phyloP scores from a whole-genome alignment of 2,888 invertebrate species.

The Drosophila austrosaltans region DNA sequence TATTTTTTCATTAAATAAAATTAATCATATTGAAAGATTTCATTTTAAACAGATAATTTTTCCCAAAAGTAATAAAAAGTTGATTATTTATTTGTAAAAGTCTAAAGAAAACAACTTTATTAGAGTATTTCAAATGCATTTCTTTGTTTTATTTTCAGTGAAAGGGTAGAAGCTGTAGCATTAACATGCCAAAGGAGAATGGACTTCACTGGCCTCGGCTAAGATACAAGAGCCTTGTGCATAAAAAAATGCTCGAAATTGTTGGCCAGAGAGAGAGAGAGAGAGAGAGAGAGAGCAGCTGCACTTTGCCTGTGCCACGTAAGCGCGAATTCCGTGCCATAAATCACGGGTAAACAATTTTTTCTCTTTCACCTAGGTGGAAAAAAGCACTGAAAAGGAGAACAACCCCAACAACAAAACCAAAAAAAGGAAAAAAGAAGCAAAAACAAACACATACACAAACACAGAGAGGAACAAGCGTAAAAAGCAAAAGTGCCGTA shows the following conservation, averaged over 20 bases:
- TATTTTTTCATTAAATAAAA: too few species aligned
- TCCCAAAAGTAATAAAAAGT: too few species aligned
- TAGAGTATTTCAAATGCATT: too few species aligned
- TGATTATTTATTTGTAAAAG: too few species aligned
- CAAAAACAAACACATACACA: conserved; percentile 10
- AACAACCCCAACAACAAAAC: conserved; percentile 23
- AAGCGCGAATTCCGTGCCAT: conserved; percentile 71
- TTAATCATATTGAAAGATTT: too few species aligned
- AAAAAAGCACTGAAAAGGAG: conserved; percentile 24
- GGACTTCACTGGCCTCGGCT: not conserved
- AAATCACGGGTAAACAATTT: conserved; percentile 67
- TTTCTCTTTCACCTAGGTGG: conserved; percentile 44
- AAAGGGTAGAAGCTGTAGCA: not conserved
- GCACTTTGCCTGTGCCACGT: conserved; percentile 42
- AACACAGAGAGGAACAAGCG: conserved; percentile 16
- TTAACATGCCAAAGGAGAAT: not conserved
- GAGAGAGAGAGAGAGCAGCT: conserved; percentile 13
- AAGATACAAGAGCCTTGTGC: not conserved
- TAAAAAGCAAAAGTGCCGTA: conserved; percentile 8
- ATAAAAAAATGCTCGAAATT: conserved; percentile 40
- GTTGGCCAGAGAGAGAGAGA: not conserved
- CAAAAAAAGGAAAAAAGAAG: conserved; percentile 29
- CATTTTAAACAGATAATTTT: too few species aligned
- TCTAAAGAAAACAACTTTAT: too few species aligned
- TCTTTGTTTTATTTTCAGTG: too few species aligned